phyloP scores from a whole-genome alignment of 2,797 vertebrate genomes.

The Fistularia tabacaria region DNA sequence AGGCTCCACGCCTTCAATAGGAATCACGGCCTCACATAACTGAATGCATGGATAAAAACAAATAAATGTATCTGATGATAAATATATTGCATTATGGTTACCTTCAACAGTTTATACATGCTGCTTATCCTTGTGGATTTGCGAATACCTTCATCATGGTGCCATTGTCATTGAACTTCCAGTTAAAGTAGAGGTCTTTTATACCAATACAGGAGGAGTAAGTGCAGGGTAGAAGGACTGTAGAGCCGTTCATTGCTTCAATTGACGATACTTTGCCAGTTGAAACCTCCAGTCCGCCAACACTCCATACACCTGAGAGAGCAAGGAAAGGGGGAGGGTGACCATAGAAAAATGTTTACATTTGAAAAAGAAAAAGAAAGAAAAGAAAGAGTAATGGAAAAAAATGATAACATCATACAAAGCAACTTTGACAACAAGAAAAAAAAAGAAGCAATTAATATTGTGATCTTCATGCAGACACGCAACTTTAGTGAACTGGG shows the following conservation, averaged over 20 bases:
- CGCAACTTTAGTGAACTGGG: too few relatives aligned
- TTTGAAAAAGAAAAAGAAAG: too few relatives aligned
- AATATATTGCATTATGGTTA: too few relatives aligned
- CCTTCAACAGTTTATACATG: too few relatives aligned
- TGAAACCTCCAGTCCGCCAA: conserved; percentile 82
- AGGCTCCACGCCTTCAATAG: conserved; percentile 78
- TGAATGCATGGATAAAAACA: conserved; percentile 42
- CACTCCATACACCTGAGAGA: conserved; percentile 74
- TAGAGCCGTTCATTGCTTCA: conserved; percentile 85
- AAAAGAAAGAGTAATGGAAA: too few relatives aligned
- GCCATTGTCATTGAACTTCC: conserved; percentile 83
- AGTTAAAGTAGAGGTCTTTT: conserved; percentile 84
- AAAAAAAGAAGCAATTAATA: too few relatives aligned
- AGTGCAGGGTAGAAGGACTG: conserved; percentile 84
- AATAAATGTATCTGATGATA: conserved; percentile 11
- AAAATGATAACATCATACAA: too few relatives aligned
- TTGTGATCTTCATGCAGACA: too few relatives aligned
- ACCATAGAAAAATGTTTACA: neutral
- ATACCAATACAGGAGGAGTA: conserved; percentile 91
- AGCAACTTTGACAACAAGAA: too few relatives aligned
- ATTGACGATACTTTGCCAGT: conserved; percentile 84
- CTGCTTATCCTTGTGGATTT: neutral
- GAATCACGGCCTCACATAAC: conserved; percentile 80
- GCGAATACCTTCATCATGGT: conserved; percentile 50
- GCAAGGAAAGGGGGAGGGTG: neutral